Conservation (phyloP, 1,140 invertebrate genomes). For the Cataglyphis hispanica region DNA sequence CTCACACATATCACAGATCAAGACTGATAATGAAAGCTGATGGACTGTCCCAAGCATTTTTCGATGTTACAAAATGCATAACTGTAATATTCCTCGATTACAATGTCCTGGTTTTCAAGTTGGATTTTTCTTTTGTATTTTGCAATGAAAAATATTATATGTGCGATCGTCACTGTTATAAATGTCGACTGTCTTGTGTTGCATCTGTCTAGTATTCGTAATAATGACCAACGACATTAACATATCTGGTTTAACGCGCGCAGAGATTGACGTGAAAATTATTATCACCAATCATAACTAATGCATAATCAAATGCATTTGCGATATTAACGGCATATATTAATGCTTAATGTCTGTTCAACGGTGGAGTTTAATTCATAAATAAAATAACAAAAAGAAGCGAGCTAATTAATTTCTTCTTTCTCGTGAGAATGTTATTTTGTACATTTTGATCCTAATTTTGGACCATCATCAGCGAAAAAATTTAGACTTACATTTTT, state of each 20-base stretch:
- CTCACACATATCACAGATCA: not conserved
- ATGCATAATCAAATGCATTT: not conserved
- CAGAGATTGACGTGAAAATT: not conserved
- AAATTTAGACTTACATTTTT: no score
- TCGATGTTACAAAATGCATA: slow-evolving; percentile 6
- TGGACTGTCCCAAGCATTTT: slow-evolving; percentile 25
- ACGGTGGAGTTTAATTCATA: not conserved
- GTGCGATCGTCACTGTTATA: not conserved
- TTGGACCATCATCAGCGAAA: no score
- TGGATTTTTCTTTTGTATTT: not conserved
- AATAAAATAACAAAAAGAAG: not conserved
- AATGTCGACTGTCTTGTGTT: slow-evolving; percentile 17
- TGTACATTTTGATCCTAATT: no score
- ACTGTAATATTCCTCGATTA: slow-evolving; percentile 21
- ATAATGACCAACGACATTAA: slow-evolving; percentile 39
- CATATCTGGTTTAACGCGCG: not conserved
- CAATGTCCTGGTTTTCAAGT: not conserved
- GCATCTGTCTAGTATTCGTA: not conserved
- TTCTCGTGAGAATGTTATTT: no score
- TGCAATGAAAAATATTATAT: not conserved
- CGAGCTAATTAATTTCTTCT: no score
- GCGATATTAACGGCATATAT: not conserved
- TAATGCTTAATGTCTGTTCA: not conserved
- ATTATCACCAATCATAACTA: not conserved
- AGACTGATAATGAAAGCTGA: slow-evolving; percentile 28